Evolutionary conservation across 2,888 invertebrate genomes (phyloP), one percentile per base, ranked within the genome.

Genomic region (Brenthis ino): DNA sequence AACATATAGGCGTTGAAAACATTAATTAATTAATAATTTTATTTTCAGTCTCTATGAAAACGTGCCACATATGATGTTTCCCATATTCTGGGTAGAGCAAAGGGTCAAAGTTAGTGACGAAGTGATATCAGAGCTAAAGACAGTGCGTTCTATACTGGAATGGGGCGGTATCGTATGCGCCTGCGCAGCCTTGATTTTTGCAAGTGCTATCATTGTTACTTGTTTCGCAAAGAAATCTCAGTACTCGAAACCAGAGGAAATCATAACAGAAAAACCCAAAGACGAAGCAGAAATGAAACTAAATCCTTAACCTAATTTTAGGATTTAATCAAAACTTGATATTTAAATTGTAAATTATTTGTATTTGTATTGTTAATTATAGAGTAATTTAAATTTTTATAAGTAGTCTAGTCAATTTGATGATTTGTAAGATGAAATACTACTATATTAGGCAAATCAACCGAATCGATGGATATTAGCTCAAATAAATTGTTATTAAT

Each of bases 11-110:
- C 11, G 4, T 12, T 57, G n/a, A 28, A 28, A 28, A 28, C 28
- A 28, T 3, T 28, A 28, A 37, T 57, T 33, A 11, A 1, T 57
- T 37, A 57, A 2, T 37, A 24, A 14, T 4, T 58, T 8, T n/a
- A 6, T 53, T 24, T 37, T 50, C 88, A 96, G 96, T 0, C 80
- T 96, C 56, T 96, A 94, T 82, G 91, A 94, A 74, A 85, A 95
- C 28, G 94, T 96, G 1, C 96, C 96, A 1, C 93, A 86, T 65
- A 93, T 96, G 75, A 95, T 95, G 81, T 95, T 97, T 76, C 97
- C 97, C 0, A 93, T 96, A 67, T 93, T 97, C 70, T 97, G 97
- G 97, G 96, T 97, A 77, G 95, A 96, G 78, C 95, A 97, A 80
- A 93, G 90, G 68, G 96, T 95, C 1, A 83, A 86, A 14, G 89